phyloP scores from a whole-genome alignment of 2,888 invertebrate species.

The Oeneis ivallda region DNA sequence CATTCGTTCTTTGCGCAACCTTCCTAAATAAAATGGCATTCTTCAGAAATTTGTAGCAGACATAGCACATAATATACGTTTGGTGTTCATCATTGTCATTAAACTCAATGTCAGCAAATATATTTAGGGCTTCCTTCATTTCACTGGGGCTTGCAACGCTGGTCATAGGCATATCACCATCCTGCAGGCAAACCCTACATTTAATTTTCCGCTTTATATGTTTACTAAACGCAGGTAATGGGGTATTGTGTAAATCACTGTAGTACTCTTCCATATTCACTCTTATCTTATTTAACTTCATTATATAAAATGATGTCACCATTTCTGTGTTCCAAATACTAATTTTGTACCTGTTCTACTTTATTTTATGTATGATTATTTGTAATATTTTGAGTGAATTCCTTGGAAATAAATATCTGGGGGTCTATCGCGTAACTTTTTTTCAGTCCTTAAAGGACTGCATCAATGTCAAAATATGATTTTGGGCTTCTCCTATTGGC shows the following conservation, averaged over 20 bases:
- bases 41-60: slow-evolving; percentile 59
- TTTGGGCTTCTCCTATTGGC: too few species aligned
- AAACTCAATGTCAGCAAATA: background rate
- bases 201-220: slow-evolving; percentile 7
- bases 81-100: slow-evolving; percentile 44
- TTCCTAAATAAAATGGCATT: slow-evolving; percentile 58
- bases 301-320: slow-evolving; percentile 41
- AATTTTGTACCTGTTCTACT: too few species aligned
- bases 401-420: too few species aligned
- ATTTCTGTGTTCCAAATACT: background rate
- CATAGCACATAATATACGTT: slow-evolving; percentile 56
- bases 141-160: slow-evolving; percentile 33
- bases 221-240: slow-evolving; percentile 14
- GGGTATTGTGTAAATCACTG: slow-evolving; percentile 21
- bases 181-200: slow-evolving; percentile 63
- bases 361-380: too few species aligned
- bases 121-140: background rate
- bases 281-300: slow-evolving; percentile 40
- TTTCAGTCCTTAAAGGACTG: too few species aligned
- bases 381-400: too few species aligned
- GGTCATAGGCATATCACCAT: slow-evolving; percentile 52
- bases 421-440: too few species aligned
- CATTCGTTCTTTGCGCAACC: slow-evolving; percentile 54
- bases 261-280: slow-evolving; percentile 39
- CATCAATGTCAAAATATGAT: too few species aligned